phyloP scores from a whole-genome alignment of 2,113 vertebrate species.

The Craseonycteris thonglongyai region DNA sequence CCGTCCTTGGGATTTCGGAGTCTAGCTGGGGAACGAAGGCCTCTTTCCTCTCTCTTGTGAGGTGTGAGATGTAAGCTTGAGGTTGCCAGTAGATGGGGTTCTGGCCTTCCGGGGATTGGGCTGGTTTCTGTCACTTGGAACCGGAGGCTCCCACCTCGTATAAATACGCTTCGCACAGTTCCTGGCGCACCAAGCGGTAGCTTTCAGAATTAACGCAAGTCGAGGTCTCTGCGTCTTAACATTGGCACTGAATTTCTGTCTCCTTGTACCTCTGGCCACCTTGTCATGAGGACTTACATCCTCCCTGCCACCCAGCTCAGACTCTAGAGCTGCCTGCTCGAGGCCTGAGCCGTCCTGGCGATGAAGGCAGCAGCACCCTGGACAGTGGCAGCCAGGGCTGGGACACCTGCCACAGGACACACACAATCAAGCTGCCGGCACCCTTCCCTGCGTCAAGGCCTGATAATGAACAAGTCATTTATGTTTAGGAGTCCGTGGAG shows the following conservation, averaged over 20 bases:
- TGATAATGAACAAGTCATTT: slow-evolving; percentile 75
- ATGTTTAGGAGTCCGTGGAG: slow-evolving; percentile 70
- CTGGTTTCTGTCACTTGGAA: background rate
- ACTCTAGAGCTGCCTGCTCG: background rate
- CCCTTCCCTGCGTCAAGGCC: slow-evolving; percentile 42
- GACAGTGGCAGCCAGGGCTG: background rate
- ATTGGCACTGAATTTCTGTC: background rate
- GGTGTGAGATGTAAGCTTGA: background rate
- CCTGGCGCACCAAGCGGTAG: background rate
- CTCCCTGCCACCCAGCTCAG: background rate
- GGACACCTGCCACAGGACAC: slow-evolving; percentile 15
- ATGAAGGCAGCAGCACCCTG: background rate
- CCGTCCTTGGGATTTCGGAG: background rate
- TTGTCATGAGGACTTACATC: background rate
- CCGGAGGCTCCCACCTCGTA: background rate
- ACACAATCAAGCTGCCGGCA: slow-evolving; percentile 57
- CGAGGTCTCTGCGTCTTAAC: background rate
- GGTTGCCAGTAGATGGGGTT: background rate
- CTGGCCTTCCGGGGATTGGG: background rate
- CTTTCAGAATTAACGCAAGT: background rate
- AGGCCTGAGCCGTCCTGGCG: background rate
- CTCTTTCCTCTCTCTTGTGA: background rate
- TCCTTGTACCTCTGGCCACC: background rate
- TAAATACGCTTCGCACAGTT: background rate
- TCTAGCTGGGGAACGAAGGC: background rate